Conservation (phyloP, 2,797 vertebrate species). For the Eupleurogrammus muticus region DNA sequence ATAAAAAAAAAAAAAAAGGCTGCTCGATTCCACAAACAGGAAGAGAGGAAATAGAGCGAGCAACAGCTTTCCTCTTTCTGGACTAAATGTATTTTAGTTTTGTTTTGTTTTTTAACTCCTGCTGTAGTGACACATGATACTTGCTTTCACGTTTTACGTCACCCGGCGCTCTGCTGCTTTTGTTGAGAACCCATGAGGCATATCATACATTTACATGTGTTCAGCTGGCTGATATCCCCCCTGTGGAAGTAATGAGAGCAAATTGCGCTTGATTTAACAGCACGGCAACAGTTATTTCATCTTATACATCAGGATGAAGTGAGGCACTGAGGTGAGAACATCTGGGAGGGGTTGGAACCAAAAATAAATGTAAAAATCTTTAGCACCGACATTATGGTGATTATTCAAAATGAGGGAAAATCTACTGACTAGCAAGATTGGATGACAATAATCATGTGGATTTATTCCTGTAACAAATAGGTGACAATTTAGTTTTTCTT, state of each 20-base stretch:
- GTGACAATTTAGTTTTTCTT: neutral
- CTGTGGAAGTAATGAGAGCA: conserved; percentile 32
- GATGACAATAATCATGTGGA: neutral
- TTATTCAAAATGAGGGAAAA: neutral
- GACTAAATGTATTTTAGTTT: conserved; percentile 60
- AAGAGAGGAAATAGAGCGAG: conserved; percentile 46
- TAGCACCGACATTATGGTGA: neutral
- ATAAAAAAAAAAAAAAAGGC: conserved; percentile 5
- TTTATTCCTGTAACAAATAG: neutral
- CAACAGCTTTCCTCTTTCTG: conserved; percentile 27
- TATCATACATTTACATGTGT: conserved; percentile 42
- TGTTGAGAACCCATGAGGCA: conserved; percentile 66
- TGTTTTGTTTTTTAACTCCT: conserved; percentile 36
- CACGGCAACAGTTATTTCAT: conserved; percentile 22
- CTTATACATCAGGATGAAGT: neutral
- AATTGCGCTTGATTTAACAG: conserved; percentile 43
- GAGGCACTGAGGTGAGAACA: neutral
- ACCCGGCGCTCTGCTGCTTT: conserved; percentile 60
- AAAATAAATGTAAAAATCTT: neutral
- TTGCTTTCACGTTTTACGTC: conserved; percentile 59
- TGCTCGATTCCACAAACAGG: conserved; percentile 41
- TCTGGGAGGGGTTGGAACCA: neutral
- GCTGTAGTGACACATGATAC: conserved; percentile 65
- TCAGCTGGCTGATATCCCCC: conserved; percentile 30
- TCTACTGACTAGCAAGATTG: no score